These are phyloP conservation scores for Bembecia ichneumoniformis DNA, from an alignment of 2,888 invertebrate species.

Conservation along the genomic window DNA sequence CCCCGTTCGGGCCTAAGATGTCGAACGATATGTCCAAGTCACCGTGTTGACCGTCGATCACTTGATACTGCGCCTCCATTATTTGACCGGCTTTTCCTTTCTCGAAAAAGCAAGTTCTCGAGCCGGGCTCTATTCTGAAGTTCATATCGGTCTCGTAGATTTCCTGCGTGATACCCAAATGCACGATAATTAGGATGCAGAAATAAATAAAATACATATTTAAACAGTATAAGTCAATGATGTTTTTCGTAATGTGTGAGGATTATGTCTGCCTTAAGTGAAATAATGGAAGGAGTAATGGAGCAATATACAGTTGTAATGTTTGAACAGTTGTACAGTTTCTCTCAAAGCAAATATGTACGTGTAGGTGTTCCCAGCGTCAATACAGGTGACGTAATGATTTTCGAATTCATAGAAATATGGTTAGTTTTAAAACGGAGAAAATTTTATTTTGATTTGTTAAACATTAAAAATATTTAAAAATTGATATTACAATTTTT, in stretches of 20 bases:
- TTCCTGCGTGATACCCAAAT: constrained; percentile 1
- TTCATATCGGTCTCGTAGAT: constrained; percentile 46
- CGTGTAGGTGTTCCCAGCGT: too few relatives aligned
- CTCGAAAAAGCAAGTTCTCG: constrained; percentile 49
- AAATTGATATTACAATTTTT: too few relatives aligned
- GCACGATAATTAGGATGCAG: too few relatives aligned
- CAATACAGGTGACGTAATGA: too few relatives aligned
- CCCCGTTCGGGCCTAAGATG: constrained; percentile 75
- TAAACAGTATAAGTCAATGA: too few relatives aligned
- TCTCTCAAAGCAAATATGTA: too few relatives aligned
- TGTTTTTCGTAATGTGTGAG: neutral
- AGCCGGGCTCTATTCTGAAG: constrained; percentile 49
- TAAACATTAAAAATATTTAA: too few relatives aligned
- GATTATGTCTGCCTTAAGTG: neutral
- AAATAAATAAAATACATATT: too few relatives aligned
- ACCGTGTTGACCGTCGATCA: constrained; percentile 86
- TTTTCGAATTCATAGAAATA: too few relatives aligned
- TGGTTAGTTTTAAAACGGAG: too few relatives aligned
- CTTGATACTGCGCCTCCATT: constrained; percentile 62
- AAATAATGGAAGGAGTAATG: neutral
- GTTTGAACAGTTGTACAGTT: neutral
- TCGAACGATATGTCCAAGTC: constrained; percentile 87
- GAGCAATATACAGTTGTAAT: neutral
- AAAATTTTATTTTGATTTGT: too few relatives aligned
- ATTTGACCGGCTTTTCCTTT: constrained; percentile 41